A percentile compares a stretch with the other conserved stretches of the same genome.
Conservation (phyloP, 2,113 vertebrate genomes). For the Fulica atra region DNA sequence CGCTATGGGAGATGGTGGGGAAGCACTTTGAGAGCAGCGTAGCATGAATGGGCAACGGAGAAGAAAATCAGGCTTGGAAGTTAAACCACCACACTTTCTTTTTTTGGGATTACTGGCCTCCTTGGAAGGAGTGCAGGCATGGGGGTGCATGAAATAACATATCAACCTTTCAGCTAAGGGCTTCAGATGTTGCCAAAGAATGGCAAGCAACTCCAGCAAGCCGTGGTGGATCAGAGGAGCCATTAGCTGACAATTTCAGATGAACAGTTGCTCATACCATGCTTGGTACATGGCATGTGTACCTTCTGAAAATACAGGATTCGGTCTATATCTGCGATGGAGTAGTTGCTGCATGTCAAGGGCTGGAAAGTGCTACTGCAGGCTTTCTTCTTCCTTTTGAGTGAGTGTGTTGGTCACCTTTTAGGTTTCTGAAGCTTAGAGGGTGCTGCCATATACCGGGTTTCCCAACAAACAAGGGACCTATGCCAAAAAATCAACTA, state of each 20-base stretch:
- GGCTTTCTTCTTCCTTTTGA: slow-evolving; percentile 26
- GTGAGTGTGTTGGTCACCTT: neutral
- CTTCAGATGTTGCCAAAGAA: slow-evolving; percentile 22
- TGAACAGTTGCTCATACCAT: slow-evolving; percentile 35
- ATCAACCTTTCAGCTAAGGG: neutral
- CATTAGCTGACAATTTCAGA: slow-evolving; percentile 44
- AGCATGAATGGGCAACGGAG: neutral
- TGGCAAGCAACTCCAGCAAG: slow-evolving; percentile 38
- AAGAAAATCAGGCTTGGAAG: neutral
- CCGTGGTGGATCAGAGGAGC: slow-evolving; percentile 10
- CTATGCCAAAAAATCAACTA: slow-evolving; percentile 27
- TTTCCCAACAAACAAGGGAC: slow-evolving; percentile 36
- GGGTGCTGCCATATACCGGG: neutral
- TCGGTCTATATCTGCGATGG: slow-evolving; percentile 77
- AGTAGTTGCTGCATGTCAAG: neutral
- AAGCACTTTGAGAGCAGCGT: neutral
- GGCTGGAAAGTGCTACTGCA: neutral
- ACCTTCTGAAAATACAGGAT: slow-evolving; percentile 76
- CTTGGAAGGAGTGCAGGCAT: slow-evolving; percentile 36
- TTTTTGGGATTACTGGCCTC: slow-evolving; percentile 17
- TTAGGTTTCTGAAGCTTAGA: slow-evolving; percentile 4
- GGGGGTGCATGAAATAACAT: neutral
- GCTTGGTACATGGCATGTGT: slow-evolving; percentile 43
- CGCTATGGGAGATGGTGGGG: rapidly evolving
- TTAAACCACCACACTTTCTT: neutral